phyloP scores from a whole-genome alignment of 1,140 invertebrate genomes.

The Nautilus pompilius region DNA sequence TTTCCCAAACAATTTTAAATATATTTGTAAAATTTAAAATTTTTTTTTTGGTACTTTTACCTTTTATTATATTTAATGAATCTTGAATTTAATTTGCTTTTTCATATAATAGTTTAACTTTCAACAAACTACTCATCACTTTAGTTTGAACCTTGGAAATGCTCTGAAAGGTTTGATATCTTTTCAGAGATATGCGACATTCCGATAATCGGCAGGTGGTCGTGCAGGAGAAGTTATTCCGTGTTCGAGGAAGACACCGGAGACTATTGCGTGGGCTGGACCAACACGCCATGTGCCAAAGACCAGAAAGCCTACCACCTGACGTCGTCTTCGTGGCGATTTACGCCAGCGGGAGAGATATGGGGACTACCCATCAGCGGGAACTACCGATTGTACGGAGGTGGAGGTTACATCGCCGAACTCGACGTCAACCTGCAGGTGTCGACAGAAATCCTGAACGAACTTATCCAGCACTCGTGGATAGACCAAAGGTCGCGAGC shows the following conservation, averaged over 20 bases:
- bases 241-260: constrained; percentile 4
- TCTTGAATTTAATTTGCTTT: too few species aligned
- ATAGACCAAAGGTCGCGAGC: constrained; percentile 58
- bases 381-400: constrained; percentile 17
- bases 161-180: neutral
- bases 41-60: too few species aligned
- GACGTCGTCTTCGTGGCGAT: constrained; percentile 19
- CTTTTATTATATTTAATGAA: too few species aligned
- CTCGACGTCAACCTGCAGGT: constrained; percentile 16
- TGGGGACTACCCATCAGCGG: constrained; percentile 24
- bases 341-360: constrained; percentile 11
- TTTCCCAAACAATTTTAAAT: too few species aligned
- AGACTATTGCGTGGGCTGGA: constrained; percentile 21
- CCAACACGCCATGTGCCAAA: neutral
- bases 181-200: constrained; percentile 11
- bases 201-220: neutral
- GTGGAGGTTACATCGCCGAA: constrained; percentile 26
- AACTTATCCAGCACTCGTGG: constrained; percentile 50
- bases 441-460: constrained; percentile 27
- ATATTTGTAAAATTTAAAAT: too few species aligned
- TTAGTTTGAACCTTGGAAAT: neutral
- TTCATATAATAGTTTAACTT: too few species aligned
- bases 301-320: constrained; percentile 8
- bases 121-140: too few species aligned
- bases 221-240: constrained; percentile 8